These are phyloP conservation scores for Pardosa pseudoannulata DNA, from an alignment of 2,888 invertebrate genomes.

Conservation along the genomic window DNA sequence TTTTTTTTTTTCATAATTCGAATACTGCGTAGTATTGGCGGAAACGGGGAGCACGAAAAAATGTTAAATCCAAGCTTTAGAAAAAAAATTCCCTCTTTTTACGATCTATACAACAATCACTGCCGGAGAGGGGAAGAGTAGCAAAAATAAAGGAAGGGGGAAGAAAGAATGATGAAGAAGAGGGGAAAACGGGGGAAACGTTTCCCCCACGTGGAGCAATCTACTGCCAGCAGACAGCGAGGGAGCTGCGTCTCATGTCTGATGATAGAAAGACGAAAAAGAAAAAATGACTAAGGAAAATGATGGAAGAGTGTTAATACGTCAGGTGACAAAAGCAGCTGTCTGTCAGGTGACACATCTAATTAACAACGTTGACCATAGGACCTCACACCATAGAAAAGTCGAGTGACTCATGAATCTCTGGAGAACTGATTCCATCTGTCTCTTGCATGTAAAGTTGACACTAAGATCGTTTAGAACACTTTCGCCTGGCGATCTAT, in stretches of 20 bases:
- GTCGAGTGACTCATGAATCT: slow-evolving; percentile 15
- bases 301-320: slow-evolving; percentile 50
- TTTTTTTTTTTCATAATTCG: not conserved
- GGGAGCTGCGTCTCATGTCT: not conserved
- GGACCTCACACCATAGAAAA: not conserved
- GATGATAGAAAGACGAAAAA: slow-evolving; percentile 3
- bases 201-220: slow-evolving; percentile 26
- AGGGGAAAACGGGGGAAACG: slow-evolving; percentile 2
- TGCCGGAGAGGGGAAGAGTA: slow-evolving; percentile 23
- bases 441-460: not conserved
- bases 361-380: slow-evolving; percentile 59
- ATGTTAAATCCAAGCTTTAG: slow-evolving; percentile 14
- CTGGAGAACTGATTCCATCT: not conserved
- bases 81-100: slow-evolving; percentile 19
- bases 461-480: too few species aligned
- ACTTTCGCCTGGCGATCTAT: too few species aligned
- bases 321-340: slow-evolving; percentile 63
- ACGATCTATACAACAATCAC: slow-evolving; percentile 57
- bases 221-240: slow-evolving; percentile 44
- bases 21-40: not conserved
- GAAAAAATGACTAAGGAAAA: slow-evolving; percentile 30
- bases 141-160: slow-evolving; percentile 54
- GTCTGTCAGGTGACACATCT: slow-evolving; percentile 65
- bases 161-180: slow-evolving; percentile 34
- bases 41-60: not conserved